Evolutionary conservation across 2,888 invertebrate species (phyloP).

Genomic region (Onthophagus sagittarius): DNA sequence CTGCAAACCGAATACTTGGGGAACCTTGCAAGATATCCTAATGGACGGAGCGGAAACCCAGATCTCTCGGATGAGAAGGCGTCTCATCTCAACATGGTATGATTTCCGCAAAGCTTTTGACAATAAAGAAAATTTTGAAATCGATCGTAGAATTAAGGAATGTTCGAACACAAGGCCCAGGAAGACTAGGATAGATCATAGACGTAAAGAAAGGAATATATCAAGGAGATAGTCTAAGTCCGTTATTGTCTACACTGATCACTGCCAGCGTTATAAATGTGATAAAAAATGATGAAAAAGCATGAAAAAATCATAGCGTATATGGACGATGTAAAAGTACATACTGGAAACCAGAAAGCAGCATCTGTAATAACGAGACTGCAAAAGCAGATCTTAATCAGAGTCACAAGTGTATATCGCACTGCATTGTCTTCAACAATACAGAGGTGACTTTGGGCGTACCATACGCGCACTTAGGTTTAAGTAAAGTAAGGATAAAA

Average conservation of each 20-base stretch:
- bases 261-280: neutral
- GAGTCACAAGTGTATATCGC: no score
- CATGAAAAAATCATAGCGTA: neutral
- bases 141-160: neutral
- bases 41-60: conserved; percentile 3
- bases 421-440: no score
- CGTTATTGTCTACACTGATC: neutral
- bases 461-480: no score
- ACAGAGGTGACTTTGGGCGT: no score
- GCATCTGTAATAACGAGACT: neutral
- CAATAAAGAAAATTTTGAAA: neutral
- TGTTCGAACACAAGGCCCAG: neutral
- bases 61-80: neutral
- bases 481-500: no score
- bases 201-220: no score
- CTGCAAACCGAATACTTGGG: no score
- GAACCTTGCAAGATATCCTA: no score
- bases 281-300: neutral
- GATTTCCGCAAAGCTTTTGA: conserved; percentile 18
- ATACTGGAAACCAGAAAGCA: neutral
- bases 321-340: neutral
- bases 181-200: no score
- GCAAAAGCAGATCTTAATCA: no score
- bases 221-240: neutral
- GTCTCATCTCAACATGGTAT: conserved; percentile 6